phyloP scores from a whole-genome alignment of 1,140 invertebrate species.

The Micrasema minimum region DNA sequence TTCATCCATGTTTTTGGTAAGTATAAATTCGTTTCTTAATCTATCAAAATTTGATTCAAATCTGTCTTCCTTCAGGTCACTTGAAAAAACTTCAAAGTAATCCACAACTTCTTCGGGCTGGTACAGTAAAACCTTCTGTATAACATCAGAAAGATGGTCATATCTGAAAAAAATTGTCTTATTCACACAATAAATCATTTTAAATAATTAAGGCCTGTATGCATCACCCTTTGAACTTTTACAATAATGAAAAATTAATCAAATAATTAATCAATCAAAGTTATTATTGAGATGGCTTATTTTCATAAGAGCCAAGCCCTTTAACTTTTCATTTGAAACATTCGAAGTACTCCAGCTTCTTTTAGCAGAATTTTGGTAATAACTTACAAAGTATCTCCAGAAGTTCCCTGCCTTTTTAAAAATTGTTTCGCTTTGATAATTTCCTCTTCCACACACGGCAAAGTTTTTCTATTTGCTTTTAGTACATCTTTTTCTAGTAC shows the following conservation, averaged over 20 bases:
- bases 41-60: constrained; percentile 39
- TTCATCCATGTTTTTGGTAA: constrained; percentile 30
- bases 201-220: too few species aligned
- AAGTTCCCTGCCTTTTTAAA: constrained; percentile 34
- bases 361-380: background rate
- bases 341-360: too few species aligned
- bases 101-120: constrained; percentile 38
- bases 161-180: constrained; percentile 8
- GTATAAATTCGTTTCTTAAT: constrained; percentile 38
- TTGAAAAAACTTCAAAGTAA: constrained; percentile 38
- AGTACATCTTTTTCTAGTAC: constrained; percentile 37
- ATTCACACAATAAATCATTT: background rate
- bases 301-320: too few species aligned
- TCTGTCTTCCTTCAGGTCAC: constrained; percentile 33
- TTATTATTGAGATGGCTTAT: too few species aligned
- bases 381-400: constrained; percentile 32
- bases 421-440: constrained; percentile 39
- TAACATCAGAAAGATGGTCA: constrained; percentile 35
- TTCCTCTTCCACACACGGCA: constrained; percentile 25
- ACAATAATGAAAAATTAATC: too few species aligned
- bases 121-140: constrained; percentile 36
- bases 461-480: constrained; percentile 32
- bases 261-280: too few species aligned
- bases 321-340: too few species aligned
- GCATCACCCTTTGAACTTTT: too few species aligned